These are phyloP conservation scores for Ceratina australensis DNA, from an alignment of 1,140 invertebrate genomes.

Conservation along the genomic window DNA sequence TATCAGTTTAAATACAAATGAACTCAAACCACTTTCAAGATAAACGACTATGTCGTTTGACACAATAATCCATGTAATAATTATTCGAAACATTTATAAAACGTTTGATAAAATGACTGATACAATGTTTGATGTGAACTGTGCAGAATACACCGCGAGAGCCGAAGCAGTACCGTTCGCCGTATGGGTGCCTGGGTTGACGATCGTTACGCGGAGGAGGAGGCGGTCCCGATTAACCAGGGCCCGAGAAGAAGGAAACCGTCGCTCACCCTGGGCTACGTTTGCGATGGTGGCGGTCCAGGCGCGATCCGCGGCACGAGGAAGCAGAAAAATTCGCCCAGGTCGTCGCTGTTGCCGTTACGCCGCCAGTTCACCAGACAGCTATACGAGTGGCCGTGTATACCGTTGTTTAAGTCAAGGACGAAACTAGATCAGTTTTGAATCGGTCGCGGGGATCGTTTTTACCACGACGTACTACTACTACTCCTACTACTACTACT, in stretches of 20 bases:
- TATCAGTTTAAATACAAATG: no score
- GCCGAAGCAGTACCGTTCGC: slow-evolving; percentile 73
- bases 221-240: slow-evolving; percentile 66
- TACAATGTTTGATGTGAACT: background rate
- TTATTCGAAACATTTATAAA: background rate
- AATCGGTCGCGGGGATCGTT: slow-evolving; percentile 36
- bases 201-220: slow-evolving; percentile 75
- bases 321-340: slow-evolving; percentile 53
- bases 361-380: slow-evolving; percentile 74
- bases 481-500: no score
- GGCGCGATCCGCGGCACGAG: slow-evolving; percentile 35
- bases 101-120: background rate
- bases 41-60: no score
- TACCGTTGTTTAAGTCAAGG: slow-evolving; percentile 75
- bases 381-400: slow-evolving; percentile 75
- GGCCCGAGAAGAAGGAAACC: slow-evolving; percentile 57
- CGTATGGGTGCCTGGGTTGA: slow-evolving; percentile 79
- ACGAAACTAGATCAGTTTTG: slow-evolving; percentile 73
- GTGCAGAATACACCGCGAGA: slow-evolving; percentile 69
- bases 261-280: slow-evolving; percentile 63
- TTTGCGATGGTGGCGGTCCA: slow-evolving; percentile 61
- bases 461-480: slow-evolving; percentile 10
- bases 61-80: no score
- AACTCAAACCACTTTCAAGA: no score
- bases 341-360: slow-evolving; percentile 63